A percentile compares a stretch with the other conserved stretches of the same genome.
These are phyloP conservation scores for Teleiodes luculella DNA, from an alignment of 2,888 invertebrate genomes.

Conservation along the genomic window DNA sequence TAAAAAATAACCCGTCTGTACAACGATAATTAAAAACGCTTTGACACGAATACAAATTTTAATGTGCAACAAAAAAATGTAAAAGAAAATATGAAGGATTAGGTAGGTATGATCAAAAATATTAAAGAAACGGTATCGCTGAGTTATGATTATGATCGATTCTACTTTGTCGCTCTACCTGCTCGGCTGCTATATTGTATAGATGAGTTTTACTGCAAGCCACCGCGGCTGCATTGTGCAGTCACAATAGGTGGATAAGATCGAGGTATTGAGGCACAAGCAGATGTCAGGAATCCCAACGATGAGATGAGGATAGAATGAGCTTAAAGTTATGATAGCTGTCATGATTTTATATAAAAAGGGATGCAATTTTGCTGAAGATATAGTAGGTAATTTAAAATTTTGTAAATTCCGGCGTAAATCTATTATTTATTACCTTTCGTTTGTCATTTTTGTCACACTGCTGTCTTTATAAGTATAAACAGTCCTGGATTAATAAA, in stretches of 20 bases:
- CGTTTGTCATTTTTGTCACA: too few species aligned
- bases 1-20: too few species aligned
- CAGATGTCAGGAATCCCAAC: slow-evolving; percentile 32
- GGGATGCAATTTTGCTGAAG: background rate
- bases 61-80: too few species aligned
- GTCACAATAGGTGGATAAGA: slow-evolving; percentile 34
- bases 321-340: slow-evolving; percentile 7
- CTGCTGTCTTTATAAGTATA: too few species aligned
- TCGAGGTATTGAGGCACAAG: slow-evolving; percentile 33
- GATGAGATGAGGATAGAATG: slow-evolving; percentile 15
- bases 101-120: slow-evolving; percentile 6
- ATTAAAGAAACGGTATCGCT: slow-evolving; percentile 10
- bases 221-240: slow-evolving; percentile 26
- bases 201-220: slow-evolving; percentile 30
- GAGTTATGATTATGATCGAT: too few species aligned
- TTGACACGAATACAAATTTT: too few species aligned
- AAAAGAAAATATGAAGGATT: too few species aligned
- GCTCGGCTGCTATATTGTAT: slow-evolving; percentile 20
- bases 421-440: too few species aligned
- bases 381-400: too few species aligned
- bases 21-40: too few species aligned
- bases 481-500: too few species aligned
- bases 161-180: slow-evolving; percentile 15
- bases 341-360: slow-evolving; percentile 9
- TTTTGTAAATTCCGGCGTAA: too few species aligned